Evolutionary conservation across 1,140 invertebrate species (phyloP).

Genomic region (Phocides pigmalion): DNA sequence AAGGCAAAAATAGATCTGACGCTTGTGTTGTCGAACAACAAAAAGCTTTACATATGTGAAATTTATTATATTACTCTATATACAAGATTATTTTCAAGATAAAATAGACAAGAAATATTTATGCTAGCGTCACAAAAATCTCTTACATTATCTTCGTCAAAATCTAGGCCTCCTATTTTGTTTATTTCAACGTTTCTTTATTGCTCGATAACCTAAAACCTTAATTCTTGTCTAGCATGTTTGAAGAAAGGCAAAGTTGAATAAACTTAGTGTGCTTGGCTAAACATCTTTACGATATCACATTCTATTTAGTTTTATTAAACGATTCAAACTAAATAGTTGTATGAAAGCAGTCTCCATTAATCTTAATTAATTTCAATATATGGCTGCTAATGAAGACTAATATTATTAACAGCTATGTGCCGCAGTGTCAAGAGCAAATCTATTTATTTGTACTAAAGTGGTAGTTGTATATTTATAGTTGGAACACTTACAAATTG

Average conservation of each 20-base stretch:
- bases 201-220: neutral
- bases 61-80: too few species aligned
- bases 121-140: neutral
- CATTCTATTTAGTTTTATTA: neutral
- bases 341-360: neutral
- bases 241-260: neutral
- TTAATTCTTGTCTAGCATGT: neutral
- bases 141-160: neutral
- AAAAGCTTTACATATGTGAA: too few species aligned
- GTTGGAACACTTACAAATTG: too few species aligned
- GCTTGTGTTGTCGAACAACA: too few species aligned
- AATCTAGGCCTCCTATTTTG: neutral
- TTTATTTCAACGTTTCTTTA: neutral
- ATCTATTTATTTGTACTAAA: neutral
- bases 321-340: neutral
- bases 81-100: too few species aligned
- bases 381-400: neutral
- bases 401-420: neutral
- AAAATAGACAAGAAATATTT: neutral
- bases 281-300: neutral
- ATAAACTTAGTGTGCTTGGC: neutral
- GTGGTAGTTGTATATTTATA: too few species aligned
- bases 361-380: constrained; percentile 5
- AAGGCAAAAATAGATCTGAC: too few species aligned
- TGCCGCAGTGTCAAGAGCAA: neutral